Evolutionary conservation across 2,888 invertebrate species (phyloP), one percentile per base, ranked within the genome.

Genomic region (Eristalis pertinax): DNA sequence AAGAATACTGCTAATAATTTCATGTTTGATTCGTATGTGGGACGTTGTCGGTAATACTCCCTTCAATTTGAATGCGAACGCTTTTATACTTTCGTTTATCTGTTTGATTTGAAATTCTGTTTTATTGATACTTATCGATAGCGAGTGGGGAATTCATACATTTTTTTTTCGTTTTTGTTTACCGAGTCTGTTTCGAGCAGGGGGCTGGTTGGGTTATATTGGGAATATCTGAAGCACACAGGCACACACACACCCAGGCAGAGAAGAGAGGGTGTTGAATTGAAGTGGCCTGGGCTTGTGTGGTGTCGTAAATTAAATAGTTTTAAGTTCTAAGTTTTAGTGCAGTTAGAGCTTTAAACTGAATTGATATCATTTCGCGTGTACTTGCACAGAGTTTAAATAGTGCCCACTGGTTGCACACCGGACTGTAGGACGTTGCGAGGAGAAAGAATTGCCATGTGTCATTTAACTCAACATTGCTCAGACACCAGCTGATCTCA

Each of bases 1-100:
- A 83, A 3, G 10, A 86, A 70, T 78, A 86, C 69, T 29, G 86
- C 83, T 7, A 86, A 56, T 0, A 83, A 11, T 38, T 86, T 86
- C 86, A 86, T 86, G 0, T 29, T 77, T 24, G 38, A 11, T 24
- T 50, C 10, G 4, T 60, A 50, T 19, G 50, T 19, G 19, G 8
- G 8, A 19, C 19, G 19, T 19, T 19, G 50, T n/a, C 50, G 50
- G 19, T 50, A 50, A 50, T 50, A 50, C 50, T 50, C 19, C 50
- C 50, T n/a, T 50, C 50, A 8, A 50, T 50, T 19, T 50, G 19
- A 50, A 50, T 19, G n/a, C 50, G n/a, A 19, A 50, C 63, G 32
- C 63, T 29, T 63, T 63, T 26, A 63, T 63, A 63, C 26, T 22
- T 24, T 11, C 63, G 63, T 63, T 60, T 60, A 60, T 60, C 60